A percentile compares a stretch with the other conserved stretches of the same genome.
phyloP scores from a whole-genome alignment of 1,140 invertebrate genomes.

The Mycetomoellerius zeteki region DNA sequence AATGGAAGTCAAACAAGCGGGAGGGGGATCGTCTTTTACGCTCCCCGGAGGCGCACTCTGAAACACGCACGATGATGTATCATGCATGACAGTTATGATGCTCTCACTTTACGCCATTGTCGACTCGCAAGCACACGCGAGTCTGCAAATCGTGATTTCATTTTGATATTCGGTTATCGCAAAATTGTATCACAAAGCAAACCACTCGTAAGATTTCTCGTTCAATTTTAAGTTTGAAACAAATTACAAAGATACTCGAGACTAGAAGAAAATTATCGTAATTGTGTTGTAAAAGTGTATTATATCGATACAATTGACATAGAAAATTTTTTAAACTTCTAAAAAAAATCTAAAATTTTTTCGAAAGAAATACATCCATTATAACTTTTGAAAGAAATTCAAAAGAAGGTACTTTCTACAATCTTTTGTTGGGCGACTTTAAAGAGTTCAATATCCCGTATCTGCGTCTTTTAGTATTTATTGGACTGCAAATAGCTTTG shows the following conservation, averaged over 20 bases:
- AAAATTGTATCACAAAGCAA: conserved; percentile 3
- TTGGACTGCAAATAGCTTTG: conserved; percentile 5
- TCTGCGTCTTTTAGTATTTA: conserved; percentile 4
- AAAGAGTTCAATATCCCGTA: neutral
- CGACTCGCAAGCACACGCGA: neutral
- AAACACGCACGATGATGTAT: conserved; percentile 73
- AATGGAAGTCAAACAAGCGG: conserved; percentile 69
- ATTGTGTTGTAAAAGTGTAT: neutral
- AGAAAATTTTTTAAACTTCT: neutral
- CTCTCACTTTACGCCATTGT: conserved; percentile 64
- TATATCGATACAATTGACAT: neutral
- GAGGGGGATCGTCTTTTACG: conserved; percentile 52
- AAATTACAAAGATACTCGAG: neutral
- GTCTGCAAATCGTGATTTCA: neutral
- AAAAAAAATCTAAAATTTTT: neutral
- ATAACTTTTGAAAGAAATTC: neutral
- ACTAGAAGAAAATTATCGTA: neutral
- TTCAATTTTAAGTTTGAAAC: neutral
- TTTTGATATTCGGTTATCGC: neutral
- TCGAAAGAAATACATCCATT: neutral
- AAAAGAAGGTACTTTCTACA: neutral
- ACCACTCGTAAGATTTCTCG: neutral
- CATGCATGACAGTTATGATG: conserved; percentile 68
- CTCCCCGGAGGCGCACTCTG: conserved; percentile 28
- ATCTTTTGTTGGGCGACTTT: neutral